Evolutionary conservation across 2,113 vertebrate genomes (phyloP).

Genomic region (Brienomyrus brachyistius): DNA sequence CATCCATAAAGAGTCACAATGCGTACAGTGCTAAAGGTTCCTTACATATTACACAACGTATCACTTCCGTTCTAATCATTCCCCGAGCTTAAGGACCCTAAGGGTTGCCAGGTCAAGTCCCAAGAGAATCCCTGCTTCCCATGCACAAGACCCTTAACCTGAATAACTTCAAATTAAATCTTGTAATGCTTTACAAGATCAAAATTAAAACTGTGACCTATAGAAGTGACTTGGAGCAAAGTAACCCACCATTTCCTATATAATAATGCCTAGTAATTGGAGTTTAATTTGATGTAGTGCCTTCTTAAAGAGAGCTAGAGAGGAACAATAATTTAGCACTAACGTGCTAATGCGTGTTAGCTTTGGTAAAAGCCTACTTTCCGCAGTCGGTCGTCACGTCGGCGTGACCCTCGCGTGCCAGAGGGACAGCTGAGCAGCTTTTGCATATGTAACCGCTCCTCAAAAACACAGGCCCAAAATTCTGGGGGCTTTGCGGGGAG

Average conservation of each 20-base stretch:
- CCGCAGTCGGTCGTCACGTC: background rate
- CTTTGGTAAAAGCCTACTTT: background rate
- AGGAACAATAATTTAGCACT: background rate
- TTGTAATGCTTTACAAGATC: background rate
- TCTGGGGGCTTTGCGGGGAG: background rate
- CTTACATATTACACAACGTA: background rate
- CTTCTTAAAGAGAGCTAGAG: background rate
- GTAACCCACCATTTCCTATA: background rate
- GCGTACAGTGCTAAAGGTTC: background rate
- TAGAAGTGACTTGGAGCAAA: background rate
- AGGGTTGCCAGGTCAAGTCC: background rate
- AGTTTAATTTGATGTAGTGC: background rate
- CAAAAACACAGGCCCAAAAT: background rate
- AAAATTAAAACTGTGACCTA: background rate
- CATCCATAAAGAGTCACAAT: background rate
- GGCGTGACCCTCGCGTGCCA: background rate
- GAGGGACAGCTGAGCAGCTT: background rate
- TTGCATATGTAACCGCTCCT: background rate
- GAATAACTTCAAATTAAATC: constrained; percentile 1
- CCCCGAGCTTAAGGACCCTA: background rate
- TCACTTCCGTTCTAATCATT: background rate
- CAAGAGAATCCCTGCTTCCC: background rate
- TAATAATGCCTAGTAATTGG: background rate
- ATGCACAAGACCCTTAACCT: background rate
- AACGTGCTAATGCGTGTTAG: background rate